Evolutionary conservation across 92 coral and sea anemone genomes (phyloP).

Genomic region (Porites rus): DNA sequence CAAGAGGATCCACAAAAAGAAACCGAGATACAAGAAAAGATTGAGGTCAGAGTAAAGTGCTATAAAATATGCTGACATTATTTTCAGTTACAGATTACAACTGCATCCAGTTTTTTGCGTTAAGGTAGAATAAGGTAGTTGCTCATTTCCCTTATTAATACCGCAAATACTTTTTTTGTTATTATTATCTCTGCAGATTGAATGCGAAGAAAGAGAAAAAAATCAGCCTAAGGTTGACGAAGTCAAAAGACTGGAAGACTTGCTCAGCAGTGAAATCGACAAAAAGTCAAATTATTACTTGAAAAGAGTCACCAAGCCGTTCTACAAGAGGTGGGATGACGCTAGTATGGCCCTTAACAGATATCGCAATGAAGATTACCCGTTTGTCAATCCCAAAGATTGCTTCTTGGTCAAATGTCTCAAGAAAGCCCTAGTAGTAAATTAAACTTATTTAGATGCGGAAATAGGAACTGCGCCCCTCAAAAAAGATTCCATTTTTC

Average conservation of each 20-base stretch:
- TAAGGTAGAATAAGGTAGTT: too few relatives aligned
- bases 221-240: conserved; percentile 70
- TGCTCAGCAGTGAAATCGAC: conserved; percentile 68
- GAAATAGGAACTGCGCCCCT: too few relatives aligned
- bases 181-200: conserved; percentile 46
- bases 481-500: too few relatives aligned
- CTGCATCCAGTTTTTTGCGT: too few relatives aligned
- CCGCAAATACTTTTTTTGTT: too few relatives aligned
- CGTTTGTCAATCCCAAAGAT: conserved; percentile 69
- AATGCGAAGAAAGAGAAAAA: conserved; percentile 79
- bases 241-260: conserved; percentile 68
- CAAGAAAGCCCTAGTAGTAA: conserved; percentile 61
- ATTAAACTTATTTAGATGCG: not conserved
- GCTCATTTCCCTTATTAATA: too few relatives aligned
- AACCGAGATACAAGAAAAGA: conserved; percentile 49
- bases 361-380: conserved; percentile 55
- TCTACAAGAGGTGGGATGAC: conserved; percentile 82
- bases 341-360: conserved; percentile 69
- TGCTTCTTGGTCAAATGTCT: conserved; percentile 80
- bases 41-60: conserved; percentile 33
- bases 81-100: too few relatives aligned
- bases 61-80: too few relatives aligned
- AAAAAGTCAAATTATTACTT: conserved; percentile 69
- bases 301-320: conserved; percentile 64
- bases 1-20: conserved; percentile 33